Conservation (phyloP, 1,140 invertebrate genomes). For the Drosophila parvula region DNA sequence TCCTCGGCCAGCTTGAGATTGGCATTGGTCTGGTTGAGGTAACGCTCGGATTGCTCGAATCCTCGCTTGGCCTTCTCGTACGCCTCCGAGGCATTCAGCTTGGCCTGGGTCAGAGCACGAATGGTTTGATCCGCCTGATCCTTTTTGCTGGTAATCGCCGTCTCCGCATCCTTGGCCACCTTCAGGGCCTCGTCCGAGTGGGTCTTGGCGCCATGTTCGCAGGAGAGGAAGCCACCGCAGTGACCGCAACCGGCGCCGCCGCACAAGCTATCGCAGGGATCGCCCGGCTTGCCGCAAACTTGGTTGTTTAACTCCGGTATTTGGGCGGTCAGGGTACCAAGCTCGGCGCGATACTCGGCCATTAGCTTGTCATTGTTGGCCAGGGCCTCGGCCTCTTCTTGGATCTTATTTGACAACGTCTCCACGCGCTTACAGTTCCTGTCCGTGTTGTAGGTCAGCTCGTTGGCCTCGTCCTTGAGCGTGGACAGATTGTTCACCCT, state of each 20-base stretch:
- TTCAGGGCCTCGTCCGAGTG: constrained; percentile 93
- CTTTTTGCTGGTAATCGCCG: constrained; percentile 92
- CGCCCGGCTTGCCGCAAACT: constrained; percentile 94
- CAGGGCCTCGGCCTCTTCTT: constrained; percentile 88
- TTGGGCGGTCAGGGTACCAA: constrained; percentile 88
- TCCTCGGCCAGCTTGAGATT: constrained; percentile 85
- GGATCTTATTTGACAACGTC: constrained; percentile 89
- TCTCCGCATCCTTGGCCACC: constrained; percentile 92
- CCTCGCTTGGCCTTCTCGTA: constrained; percentile 85
- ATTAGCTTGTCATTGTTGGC: constrained; percentile 90
- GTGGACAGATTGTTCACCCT: constrained; percentile 84
- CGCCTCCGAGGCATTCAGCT: constrained; percentile 85
- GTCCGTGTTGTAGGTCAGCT: constrained; percentile 90
- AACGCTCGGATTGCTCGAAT: constrained; percentile 84
- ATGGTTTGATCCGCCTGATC: constrained; percentile 88
- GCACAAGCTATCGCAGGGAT: constrained; percentile 95
- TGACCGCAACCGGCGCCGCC: constrained; percentile 96
- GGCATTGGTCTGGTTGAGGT: constrained; percentile 85
- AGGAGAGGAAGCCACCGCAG: constrained; percentile 94
- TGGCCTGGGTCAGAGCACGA: constrained; percentile 85
- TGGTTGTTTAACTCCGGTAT: constrained; percentile 94
- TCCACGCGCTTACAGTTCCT: constrained; percentile 93
- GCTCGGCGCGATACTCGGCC: constrained; percentile 86
- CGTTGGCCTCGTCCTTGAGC: constrained; percentile 88
- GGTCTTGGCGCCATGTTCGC: constrained; percentile 93